Conservation (phyloP, 2,888 invertebrate genomes). For the Melanargia galathea region DNA sequence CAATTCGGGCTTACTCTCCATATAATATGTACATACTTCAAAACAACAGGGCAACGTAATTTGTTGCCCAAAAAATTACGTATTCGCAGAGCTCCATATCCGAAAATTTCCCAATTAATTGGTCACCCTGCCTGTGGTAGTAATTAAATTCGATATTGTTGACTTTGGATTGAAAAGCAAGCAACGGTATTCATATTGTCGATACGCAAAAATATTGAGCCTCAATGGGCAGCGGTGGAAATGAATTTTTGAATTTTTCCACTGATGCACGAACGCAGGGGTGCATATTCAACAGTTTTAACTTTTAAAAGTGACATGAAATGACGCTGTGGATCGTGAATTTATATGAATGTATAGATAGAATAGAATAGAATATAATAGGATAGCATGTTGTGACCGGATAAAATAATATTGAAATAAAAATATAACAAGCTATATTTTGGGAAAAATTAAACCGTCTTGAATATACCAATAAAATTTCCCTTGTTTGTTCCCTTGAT, state of each 20-base stretch:
- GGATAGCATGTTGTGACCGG: neutral
- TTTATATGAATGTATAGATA: neutral
- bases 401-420: constrained; percentile 5
- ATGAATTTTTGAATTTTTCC: constrained; percentile 24
- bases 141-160: constrained; percentile 42
- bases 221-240: constrained; percentile 18
- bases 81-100: neutral
- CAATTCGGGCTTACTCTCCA: too few species aligned
- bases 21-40: too few species aligned
- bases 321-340: neutral
- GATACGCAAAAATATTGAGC: constrained; percentile 27
- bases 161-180: constrained; percentile 35
- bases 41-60: too few species aligned
- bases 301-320: neutral
- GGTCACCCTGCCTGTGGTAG: constrained; percentile 15
- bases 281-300: constrained; percentile 20
- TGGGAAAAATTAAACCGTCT: too few species aligned
- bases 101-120: neutral
- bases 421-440: too few species aligned
- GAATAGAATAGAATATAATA: too few species aligned
- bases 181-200: constrained; percentile 32
- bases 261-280: constrained; percentile 6
- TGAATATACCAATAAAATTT: too few species aligned
- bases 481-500: too few species aligned
- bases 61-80: too few species aligned